phyloP scores from a whole-genome alignment of 1,140 invertebrate genomes.

The Drosophila mojavensis region DNA sequence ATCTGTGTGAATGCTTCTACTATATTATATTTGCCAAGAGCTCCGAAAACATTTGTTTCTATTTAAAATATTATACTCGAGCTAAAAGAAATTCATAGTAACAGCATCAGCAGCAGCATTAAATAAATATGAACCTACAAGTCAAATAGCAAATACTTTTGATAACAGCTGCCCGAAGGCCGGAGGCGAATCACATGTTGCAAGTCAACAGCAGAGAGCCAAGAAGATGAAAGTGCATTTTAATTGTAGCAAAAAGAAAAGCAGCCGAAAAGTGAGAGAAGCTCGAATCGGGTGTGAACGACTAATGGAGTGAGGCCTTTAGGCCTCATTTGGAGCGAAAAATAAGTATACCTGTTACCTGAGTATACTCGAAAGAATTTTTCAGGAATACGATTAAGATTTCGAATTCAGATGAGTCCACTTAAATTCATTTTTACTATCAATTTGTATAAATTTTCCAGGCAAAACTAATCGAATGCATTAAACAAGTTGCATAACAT shows the following conservation, averaged over 20 bases:
- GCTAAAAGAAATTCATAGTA: not conserved
- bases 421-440: no score
- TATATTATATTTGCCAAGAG: not conserved
- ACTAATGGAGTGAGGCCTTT: no score
- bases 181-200: constrained; percentile 6
- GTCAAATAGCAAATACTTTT: constrained; percentile 22
- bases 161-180: not conserved
- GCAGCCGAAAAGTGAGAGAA: no score
- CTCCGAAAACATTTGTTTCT: not conserved
- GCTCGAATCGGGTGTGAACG: no score
- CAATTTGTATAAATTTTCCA: no score
- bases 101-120: not conserved
- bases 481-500: no score
- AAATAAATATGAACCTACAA: constrained; percentile 23
- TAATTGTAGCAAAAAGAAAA: constrained; percentile 30
- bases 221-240: constrained; percentile 56
- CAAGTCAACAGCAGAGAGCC: constrained; percentile 16
- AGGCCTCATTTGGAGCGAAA: no score
- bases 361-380: no score
- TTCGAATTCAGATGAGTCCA: no score
- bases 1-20: not conserved
- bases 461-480: no score
- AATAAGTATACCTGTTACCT: no score
- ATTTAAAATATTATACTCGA: not conserved
- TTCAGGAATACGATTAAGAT: no score